These are phyloP conservation scores for Cylindroiulus punctatus DNA, from an alignment of 2,888 invertebrate species.

Conservation along the genomic window DNA sequence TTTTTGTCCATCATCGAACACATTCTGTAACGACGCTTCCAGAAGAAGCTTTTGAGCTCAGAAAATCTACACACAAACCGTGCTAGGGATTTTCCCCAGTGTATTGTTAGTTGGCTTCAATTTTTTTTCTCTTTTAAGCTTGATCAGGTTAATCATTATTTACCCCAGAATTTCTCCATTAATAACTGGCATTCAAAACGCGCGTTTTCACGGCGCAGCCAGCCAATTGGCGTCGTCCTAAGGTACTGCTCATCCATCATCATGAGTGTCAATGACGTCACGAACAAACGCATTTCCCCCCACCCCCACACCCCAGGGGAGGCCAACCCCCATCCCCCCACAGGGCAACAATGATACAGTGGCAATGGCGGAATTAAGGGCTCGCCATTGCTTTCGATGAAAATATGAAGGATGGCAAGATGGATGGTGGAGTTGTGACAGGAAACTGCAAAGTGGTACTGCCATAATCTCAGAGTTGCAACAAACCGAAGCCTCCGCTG, in stretches of 20 bases:
- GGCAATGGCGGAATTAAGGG: conserved; percentile 4
- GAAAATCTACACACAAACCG: not conserved
- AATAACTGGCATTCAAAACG: conserved; percentile 38
- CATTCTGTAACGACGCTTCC: not conserved
- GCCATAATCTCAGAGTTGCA: not conserved
- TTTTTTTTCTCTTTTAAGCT: conserved; percentile 1
- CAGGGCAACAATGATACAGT: not conserved
- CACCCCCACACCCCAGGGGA: not conserved
- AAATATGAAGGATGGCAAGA: not conserved
- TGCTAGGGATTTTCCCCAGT: not conserved
- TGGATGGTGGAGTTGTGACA: conserved; percentile 24
- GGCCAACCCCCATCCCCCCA: not conserved
- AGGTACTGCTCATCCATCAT: conserved; percentile 12
- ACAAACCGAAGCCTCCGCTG: not conserved
- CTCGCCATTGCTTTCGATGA: not conserved
- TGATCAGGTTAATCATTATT: conserved; percentile 23
- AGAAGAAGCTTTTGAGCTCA: not conserved
- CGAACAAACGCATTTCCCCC: not conserved
- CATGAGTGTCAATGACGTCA: conserved; percentile 36
- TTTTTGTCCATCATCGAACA: not conserved
- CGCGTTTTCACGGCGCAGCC: conserved; percentile 34
- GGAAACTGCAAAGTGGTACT: conserved; percentile 27
- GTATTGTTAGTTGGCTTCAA: not conserved
- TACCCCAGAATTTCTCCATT: conserved; percentile 38
- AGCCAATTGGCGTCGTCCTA: conserved; percentile 19